Base-by-base conservation (phyloP, 2,888 invertebrate genomes). In the Amorpha juglandis region DNA sequence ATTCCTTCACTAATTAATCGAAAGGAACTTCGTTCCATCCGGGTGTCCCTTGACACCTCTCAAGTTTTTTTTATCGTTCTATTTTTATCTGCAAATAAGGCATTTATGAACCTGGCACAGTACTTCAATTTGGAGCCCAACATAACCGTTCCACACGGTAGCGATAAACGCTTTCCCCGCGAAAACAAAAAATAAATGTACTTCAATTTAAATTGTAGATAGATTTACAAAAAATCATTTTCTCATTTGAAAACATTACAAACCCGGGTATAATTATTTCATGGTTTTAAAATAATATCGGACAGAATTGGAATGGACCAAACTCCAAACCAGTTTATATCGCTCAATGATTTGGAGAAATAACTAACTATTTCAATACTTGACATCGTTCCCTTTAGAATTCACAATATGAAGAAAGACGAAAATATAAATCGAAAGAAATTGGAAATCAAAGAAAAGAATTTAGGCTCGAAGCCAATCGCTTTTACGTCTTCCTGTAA, bases 391-490 rank as follows among this genome's bases (percentile, higher is more conserved):
- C n/a, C 6, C 16, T 35, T 7, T 38, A 16, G 11, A 55, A 9
- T 16, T 9, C 4, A 53, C 16, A 16, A 35, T 16, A 35, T 38
- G 35, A 35, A 55, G 38, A 3, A 16, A 35, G 33, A 55, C 35
- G n/a, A 55, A 35, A 55, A 55, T 9, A 14, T 33, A 14, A 42
- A 58, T 42, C 42, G 19, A 42, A 58, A 58, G 38, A 14, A 58
- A 58, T 58, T 58, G 58, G 42, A 11, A 58, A 21, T 58, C 19
- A 58, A 38, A 55, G 55, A 55, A 55, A 58, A 58, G 42, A 42
- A 58, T 58, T 58, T 42, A 38, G 53, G n/a, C 9, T 35, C 35
- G 33, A 38, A 16, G 55, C 12, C 42, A 58, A 19, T 58, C 12
- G 16, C 58, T 42, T 58, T 58, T 58, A 16, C 14, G 6, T 38